Conservation (phyloP, 2,797 vertebrate genomes). For the Pseudomugil tenellus region DNA sequence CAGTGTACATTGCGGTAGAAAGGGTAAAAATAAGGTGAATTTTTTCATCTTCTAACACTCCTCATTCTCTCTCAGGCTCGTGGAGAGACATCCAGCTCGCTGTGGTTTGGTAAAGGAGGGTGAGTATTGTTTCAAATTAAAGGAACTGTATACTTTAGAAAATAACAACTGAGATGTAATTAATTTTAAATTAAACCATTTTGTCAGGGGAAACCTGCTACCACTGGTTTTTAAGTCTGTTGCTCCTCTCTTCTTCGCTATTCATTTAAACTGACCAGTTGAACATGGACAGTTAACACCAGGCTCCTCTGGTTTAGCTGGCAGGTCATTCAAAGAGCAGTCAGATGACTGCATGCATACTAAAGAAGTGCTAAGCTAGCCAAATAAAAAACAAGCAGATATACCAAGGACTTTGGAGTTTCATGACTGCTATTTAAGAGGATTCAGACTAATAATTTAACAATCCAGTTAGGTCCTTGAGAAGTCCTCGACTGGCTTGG, state of each 20-base stretch:
- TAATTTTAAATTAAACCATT: slow-evolving; percentile 18
- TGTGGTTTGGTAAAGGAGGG: slow-evolving; percentile 93
- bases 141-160: slow-evolving; percentile 2
- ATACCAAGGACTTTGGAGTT: slow-evolving; percentile 25
- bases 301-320: slow-evolving; percentile 59
- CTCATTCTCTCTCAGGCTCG: slow-evolving; percentile 83
- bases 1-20: slow-evolving; percentile 5
- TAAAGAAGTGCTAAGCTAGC: slow-evolving; percentile 46
- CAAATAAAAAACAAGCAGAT: slow-evolving; percentile 50
- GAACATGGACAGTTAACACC: slow-evolving; percentile 53
- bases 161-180: slow-evolving; percentile 11
- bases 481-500: slow-evolving; percentile 28
- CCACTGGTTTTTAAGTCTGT: slow-evolving; percentile 16
- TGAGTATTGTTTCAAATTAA: slow-evolving; percentile 59
- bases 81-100: slow-evolving; percentile 90
- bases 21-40: slow-evolving; percentile 3
- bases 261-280: slow-evolving; percentile 43
- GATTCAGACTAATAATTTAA: slow-evolving; percentile 35
- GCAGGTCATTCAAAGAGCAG: slow-evolving; percentile 68
- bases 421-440: slow-evolving; percentile 39
- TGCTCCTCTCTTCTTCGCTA: slow-evolving; percentile 51
- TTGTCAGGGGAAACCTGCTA: slow-evolving; percentile 29
- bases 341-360: slow-evolving; percentile 58
- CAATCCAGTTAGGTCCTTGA: slow-evolving; percentile 36
- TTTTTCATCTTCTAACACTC: slow-evolving; percentile 26